phyloP scores from a whole-genome alignment of 2,888 invertebrate genomes.

The Macrophya annulata region DNA sequence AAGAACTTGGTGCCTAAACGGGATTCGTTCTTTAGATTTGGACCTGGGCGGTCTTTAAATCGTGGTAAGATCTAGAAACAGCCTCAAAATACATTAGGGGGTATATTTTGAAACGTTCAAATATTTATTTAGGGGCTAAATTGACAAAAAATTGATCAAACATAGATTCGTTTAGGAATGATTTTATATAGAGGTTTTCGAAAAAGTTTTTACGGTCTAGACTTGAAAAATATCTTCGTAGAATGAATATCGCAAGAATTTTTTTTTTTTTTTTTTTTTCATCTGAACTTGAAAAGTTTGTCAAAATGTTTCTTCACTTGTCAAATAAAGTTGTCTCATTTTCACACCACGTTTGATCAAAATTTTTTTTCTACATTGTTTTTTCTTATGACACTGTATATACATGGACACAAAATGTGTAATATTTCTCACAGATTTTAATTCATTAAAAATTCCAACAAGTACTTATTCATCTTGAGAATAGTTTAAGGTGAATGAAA shows the following conservation, averaged over 20 bases:
- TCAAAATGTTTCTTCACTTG: background rate
- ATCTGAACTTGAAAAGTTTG: background rate
- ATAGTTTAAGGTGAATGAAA: background rate
- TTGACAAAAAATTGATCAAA: background rate
- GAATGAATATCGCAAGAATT: background rate
- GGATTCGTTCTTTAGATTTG: constrained; percentile 23
- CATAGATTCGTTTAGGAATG: background rate
- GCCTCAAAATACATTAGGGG: background rate
- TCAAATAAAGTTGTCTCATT: background rate
- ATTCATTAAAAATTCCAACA: background rate
- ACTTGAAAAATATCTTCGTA: background rate
- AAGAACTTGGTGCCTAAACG: constrained; percentile 66
- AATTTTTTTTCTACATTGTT: background rate
- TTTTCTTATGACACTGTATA: background rate
- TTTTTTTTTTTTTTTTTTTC: no score
- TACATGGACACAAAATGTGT: background rate
- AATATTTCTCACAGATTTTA: background rate
- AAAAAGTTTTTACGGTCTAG: background rate
- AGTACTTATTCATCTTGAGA: background rate
- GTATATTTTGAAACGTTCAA: background rate
- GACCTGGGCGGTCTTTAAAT: constrained; percentile 13
- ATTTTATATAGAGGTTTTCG: background rate
- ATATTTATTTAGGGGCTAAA: background rate
- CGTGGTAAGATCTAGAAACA: constrained; percentile 20
- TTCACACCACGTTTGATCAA: background rate